Evolutionary conservation across 2,113 vertebrate genomes (phyloP), one percentile per base, ranked within the genome.

Genomic region (Ceyx melanurus): DNA sequence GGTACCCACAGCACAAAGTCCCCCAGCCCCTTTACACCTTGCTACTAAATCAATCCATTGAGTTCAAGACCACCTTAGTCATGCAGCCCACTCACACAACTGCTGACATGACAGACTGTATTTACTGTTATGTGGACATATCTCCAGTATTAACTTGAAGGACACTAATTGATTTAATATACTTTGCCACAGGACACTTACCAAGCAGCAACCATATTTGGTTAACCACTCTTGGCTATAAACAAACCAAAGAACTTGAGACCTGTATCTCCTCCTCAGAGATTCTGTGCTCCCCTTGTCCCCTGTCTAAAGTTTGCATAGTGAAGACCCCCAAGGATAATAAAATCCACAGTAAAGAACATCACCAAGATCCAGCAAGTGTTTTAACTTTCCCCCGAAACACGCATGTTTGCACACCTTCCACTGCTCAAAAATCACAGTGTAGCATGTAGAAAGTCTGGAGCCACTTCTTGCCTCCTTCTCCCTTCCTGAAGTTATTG

Each of bases 381-480:
- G 3, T 70, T 86, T 58, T 33, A 70, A 15, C 50, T 65, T 66
- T 26, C 42, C 28, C 21, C 46, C 20, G 46, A 37, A 9, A 33
- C 8, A 0, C 2, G 20, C n/a, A 29, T 1, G 3, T 26, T 35
- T 20, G 5, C 22, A 28, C 4, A 22, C 13, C 10, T 71, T 64
- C 20, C 16, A 8, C 22, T 25, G 61, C 51, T 66, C 65, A 35
- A 15, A 61, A 48, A 72, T 11, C 67, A 20, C 31, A 64, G 18
- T 0, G 1, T 2, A 26, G 12, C 51, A 23, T 0, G 7, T 19
- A 22, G 19, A 26, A 64, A 90, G 35, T 5, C 3, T 2, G 25
- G 42, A 37, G 28, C 73, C 73, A 43, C 60, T 66, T 3, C 31
- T n/a, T 31, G n/a, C 51, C 40, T 25, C 54, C 65, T 26, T 5